Percentiles rank a stretch among this genome's conserved stretches.
Evolutionary conservation across 2,797 vertebrate genomes (phyloP).

Genomic region (Hippoglossus hippoglossus): DNA sequence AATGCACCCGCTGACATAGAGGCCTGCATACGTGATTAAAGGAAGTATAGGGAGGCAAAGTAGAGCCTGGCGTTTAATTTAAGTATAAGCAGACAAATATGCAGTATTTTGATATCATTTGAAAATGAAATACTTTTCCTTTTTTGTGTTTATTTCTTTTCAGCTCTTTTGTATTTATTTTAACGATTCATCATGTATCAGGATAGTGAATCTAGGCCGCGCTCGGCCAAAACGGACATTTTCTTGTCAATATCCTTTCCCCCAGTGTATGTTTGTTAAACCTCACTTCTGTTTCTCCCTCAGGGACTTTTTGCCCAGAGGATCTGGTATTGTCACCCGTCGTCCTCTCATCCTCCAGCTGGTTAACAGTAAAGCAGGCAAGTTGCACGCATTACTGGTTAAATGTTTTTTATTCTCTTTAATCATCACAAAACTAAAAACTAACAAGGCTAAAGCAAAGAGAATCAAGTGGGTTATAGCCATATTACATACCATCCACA

Average conservation of each 20-base stretch:
- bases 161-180: not conserved
- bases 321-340: constrained; percentile 93
- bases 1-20: constrained; percentile 34
- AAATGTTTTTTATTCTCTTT: no score
- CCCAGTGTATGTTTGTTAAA: constrained; percentile 14
- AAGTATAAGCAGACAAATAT: not conserved
- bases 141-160: not conserved
- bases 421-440: no score
- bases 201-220: no score
- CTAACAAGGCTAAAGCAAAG: not conserved
- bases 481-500: not conserved
- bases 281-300: constrained; percentile 6
- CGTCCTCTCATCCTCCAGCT: constrained; percentile 94
- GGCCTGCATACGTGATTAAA: not conserved
- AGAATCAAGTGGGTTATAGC: not conserved
- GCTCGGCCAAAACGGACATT: not conserved
- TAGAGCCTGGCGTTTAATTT: not conserved
- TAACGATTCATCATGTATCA: no score
- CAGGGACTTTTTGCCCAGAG: constrained; percentile 94
- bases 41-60: not conserved
- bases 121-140: not conserved
- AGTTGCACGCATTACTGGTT: constrained; percentile 16
- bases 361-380: constrained; percentile 91
- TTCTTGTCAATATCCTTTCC: not conserved
- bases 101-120: not conserved